Conservation (phyloP, 2,888 invertebrate species). For the Melipona beecheii region DNA sequence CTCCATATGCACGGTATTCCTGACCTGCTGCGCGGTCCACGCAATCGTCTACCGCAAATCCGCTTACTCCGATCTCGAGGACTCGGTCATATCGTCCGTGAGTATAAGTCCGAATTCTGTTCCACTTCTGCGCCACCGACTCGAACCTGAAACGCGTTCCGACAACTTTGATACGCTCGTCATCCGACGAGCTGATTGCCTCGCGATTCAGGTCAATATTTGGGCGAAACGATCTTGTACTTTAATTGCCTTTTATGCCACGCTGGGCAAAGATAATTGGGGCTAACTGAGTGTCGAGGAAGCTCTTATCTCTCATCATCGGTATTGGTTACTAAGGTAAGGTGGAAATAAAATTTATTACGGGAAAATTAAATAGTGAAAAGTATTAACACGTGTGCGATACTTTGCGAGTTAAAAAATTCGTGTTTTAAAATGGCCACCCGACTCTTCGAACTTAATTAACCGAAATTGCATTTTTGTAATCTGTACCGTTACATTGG, state of each 20-base stretch:
- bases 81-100: slow-evolving; percentile 31
- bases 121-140: not conserved
- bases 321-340: not conserved
- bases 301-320: not conserved
- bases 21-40: slow-evolving; percentile 54
- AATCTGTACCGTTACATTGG: too few species aligned
- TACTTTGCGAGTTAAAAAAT: too few species aligned
- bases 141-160: not conserved
- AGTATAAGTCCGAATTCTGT: slow-evolving; percentile 44
- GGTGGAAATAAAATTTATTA: not conserved
- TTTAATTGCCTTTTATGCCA: not conserved
- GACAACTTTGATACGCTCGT: slow-evolving; percentile 2
- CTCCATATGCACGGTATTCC: slow-evolving; percentile 52
- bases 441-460: too few species aligned
- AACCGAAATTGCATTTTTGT: too few species aligned
- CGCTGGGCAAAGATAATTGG: not conserved
- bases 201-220: not conserved
- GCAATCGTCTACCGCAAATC: slow-evolving; percentile 64
- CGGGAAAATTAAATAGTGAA: too few species aligned
- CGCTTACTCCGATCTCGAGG: slow-evolving; percentile 41
- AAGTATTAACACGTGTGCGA: too few species aligned
- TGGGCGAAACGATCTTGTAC: too few species aligned
- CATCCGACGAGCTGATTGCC: not conserved
- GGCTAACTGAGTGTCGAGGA: not conserved
- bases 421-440: too few species aligned